A percentile compares a stretch with the other conserved stretches of the same genome.
phyloP scores from a whole-genome alignment of 2,888 invertebrate genomes.

The Trilocha varians region DNA sequence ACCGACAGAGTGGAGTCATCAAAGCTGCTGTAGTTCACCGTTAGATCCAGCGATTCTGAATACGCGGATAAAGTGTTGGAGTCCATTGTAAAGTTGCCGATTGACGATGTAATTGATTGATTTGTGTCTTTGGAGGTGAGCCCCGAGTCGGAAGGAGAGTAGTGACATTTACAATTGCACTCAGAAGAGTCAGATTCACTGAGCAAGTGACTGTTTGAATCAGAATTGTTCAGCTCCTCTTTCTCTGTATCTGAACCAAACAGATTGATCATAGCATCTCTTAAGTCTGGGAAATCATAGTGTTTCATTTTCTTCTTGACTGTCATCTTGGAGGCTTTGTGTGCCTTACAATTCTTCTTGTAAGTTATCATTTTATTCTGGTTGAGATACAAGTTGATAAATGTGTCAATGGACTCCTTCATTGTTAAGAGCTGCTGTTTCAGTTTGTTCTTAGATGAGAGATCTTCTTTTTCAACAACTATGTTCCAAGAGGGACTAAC shows the following conservation, averaged over 20 bases:
- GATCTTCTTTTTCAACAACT: slow-evolving; percentile 47
- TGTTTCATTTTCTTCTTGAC: slow-evolving; percentile 50
- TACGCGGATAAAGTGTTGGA: slow-evolving; percentile 52
- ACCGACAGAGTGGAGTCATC: slow-evolving; percentile 44
- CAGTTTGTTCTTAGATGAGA: slow-evolving; percentile 36
- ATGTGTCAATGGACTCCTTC: slow-evolving; percentile 41
- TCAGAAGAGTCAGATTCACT: slow-evolving; percentile 10
- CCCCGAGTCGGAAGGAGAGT: slow-evolving; percentile 38
- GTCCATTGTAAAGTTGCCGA: slow-evolving; percentile 58
- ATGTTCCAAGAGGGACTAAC: slow-evolving; percentile 51
- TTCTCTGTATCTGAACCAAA: slow-evolving; percentile 27
- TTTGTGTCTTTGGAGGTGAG: slow-evolving; percentile 31
- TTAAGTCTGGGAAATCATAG: slow-evolving; percentile 53
- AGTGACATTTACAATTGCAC: slow-evolving; percentile 43
- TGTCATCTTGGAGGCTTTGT: slow-evolving; percentile 19
- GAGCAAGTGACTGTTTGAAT: slow-evolving; percentile 3
- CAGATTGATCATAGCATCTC: slow-evolving; percentile 49
- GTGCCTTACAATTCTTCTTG: slow-evolving; percentile 11
- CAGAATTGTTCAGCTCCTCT: slow-evolving; percentile 11
- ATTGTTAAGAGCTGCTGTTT: slow-evolving; percentile 43
- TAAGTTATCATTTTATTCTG: slow-evolving; percentile 13
- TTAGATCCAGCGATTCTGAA: slow-evolving; percentile 54
- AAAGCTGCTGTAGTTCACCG: slow-evolving; percentile 58
- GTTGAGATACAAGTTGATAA: slow-evolving; percentile 33
- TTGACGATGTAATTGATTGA: slow-evolving; percentile 53